Percentiles rank a stretch among this genome's conserved stretches.
Conservation (phyloP, 1,140 invertebrate genomes). For the Microvelia longipes region DNA sequence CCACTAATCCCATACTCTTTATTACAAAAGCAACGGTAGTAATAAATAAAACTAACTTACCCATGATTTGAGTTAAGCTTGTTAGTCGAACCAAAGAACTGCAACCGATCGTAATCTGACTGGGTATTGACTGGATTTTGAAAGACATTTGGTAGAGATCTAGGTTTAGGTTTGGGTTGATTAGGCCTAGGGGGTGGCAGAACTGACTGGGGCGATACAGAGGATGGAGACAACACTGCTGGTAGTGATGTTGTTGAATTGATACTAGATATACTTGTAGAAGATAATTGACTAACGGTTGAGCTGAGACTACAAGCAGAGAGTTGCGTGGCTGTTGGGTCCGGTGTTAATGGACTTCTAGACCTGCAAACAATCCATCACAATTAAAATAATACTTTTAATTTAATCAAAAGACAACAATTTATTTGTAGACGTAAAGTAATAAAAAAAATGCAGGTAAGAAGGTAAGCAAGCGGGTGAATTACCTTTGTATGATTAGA, state of each 20-base stretch:
- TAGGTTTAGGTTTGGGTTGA: neutral
- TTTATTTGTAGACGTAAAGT: too few relatives aligned
- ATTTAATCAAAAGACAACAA: too few relatives aligned
- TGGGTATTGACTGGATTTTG: constrained; percentile 6
- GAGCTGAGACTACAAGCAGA: too few relatives aligned
- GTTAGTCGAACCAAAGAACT: constrained; percentile 55
- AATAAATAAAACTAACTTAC: constrained; percentile 44
- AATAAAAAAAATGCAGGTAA: too few relatives aligned
- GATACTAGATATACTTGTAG: neutral
- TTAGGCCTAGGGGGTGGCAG: constrained; percentile 35
- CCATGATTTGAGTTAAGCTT: constrained; percentile 47
- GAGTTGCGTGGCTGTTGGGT: neutral
- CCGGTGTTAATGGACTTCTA: constrained; percentile 6
- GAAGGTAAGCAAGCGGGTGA: too few relatives aligned
- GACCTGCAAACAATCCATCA: too few relatives aligned
- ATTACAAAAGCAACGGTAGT: too few relatives aligned
- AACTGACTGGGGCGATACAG: constrained; percentile 34
- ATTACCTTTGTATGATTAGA: too few relatives aligned
- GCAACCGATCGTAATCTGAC: constrained; percentile 50
- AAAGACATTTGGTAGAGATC: neutral
- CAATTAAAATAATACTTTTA: too few relatives aligned
- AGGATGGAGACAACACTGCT: constrained; percentile 52
- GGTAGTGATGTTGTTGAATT: constrained; percentile 41
- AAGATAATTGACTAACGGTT: neutral
- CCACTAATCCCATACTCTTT: too few relatives aligned